phyloP scores from a whole-genome alignment of 64 coral and sea anemone species.

The Porites lutea region DNA sequence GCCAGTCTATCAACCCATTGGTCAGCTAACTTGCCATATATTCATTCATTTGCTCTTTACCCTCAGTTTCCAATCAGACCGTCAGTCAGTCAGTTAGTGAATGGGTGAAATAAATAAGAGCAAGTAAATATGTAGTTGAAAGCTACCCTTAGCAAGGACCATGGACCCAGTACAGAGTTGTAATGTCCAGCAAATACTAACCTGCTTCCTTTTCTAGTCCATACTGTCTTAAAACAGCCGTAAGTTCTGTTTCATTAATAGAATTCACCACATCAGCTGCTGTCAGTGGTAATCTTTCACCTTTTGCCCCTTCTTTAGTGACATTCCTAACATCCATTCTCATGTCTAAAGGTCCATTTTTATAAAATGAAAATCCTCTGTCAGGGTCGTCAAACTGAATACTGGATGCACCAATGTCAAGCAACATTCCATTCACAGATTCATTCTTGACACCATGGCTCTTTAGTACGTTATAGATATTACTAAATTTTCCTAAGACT shows the following conservation, averaged over 20 bases:
- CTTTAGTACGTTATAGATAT: conserved; percentile 72
- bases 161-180: too few species aligned
- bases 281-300: conserved; percentile 58
- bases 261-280: conserved; percentile 97
- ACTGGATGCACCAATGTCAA: conserved; percentile 87
- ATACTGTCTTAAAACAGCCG: conserved; percentile 85
- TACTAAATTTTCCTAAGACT: conserved; percentile 81
- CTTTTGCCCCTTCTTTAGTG: neutral
- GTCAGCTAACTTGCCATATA: neutral
- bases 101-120: too few species aligned
- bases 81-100: neutral
- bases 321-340: conserved; percentile 73
- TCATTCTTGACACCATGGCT: conserved; percentile 67
- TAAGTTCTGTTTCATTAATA: conserved; percentile 78
- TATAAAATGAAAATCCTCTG: conserved; percentile 87
- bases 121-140: too few species aligned
- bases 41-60: neutral
- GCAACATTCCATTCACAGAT: conserved; percentile 81
- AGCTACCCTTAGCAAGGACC: too few species aligned
- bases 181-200: conserved; percentile 4
- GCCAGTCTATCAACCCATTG: neutral
- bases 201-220: conserved; percentile 89
- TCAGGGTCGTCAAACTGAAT: conserved; percentile 90
- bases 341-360: conserved; percentile 93
- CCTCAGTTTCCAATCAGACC: neutral